phyloP scores from a whole-genome alignment of 2,113 vertebrate genomes.

The Cheilinus undulatus region DNA sequence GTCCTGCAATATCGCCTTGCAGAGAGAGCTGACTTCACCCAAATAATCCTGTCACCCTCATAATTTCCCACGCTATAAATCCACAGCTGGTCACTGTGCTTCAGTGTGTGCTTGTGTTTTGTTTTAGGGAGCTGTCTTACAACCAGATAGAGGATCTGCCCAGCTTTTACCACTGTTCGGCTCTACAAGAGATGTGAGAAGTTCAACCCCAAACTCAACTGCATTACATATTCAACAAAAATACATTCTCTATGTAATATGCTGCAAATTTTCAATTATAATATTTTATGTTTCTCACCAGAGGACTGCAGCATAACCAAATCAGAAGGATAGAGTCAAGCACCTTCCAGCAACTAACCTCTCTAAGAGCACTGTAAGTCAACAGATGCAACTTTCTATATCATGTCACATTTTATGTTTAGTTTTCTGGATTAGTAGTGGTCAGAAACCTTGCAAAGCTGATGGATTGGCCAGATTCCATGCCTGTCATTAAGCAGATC shows the following conservation, averaged over 20 bases:
- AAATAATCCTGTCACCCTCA: conserved; percentile 55
- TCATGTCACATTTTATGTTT: conserved; percentile 9
- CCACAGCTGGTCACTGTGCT: conserved; percentile 69
- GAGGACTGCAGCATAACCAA: conserved; percentile 92
- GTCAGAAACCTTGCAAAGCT: too few relatives aligned
- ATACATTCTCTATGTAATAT: neutral
- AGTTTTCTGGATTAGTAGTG: neutral
- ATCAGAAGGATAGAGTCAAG: conserved; percentile 88
- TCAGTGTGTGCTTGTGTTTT: conserved; percentile 49
- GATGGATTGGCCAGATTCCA: too few relatives aligned
- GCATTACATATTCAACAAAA: conserved; percentile 3
- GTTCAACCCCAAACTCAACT: neutral
- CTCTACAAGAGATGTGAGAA: conserved; percentile 95
- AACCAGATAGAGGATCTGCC: conserved; percentile 92
- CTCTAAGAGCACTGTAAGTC: conserved; percentile 91
- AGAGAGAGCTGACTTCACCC: conserved; percentile 34
- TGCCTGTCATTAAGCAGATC: too few relatives aligned
- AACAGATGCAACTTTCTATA: neutral
- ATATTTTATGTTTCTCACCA: conserved; percentile 70
- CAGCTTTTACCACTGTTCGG: conserved; percentile 90
- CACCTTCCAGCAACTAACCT: conserved; percentile 91
- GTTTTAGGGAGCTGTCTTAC: conserved; percentile 91
- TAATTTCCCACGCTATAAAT: conserved; percentile 69
- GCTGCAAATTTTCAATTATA: neutral
- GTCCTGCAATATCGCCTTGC: conserved; percentile 43